Percentiles rank a stretch among this genome's conserved stretches.
Conservation (phyloP, 2,113 vertebrate species). For the Nesospiza acunhae region DNA sequence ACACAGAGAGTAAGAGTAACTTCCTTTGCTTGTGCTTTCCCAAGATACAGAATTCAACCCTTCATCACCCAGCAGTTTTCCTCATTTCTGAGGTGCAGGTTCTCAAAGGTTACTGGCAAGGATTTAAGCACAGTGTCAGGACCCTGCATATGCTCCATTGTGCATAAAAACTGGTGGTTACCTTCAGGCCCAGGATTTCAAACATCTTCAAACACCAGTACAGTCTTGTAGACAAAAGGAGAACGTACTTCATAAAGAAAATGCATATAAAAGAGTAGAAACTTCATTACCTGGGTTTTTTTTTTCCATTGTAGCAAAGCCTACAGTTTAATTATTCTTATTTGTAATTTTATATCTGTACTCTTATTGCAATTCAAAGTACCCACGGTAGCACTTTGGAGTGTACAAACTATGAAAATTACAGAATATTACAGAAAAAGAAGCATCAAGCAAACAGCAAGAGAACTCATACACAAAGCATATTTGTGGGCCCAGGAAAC, state of each 20-base stretch:
- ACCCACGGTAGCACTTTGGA: neutral
- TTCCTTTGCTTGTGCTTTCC: neutral
- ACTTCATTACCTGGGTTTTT: neutral
- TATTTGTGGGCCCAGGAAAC: neutral
- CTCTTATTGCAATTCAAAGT: neutral
- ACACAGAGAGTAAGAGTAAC: neutral
- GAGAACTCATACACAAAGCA: neutral
- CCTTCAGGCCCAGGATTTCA: neutral
- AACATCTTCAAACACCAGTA: neutral
- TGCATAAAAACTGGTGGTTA: neutral
- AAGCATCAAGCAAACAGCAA: neutral
- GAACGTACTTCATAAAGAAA: neutral
- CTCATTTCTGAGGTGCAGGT: neutral
- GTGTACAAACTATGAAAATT: neutral
- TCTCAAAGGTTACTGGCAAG: neutral
- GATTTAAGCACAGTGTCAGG: neutral
- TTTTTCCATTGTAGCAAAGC: neutral
- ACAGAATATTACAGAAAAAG: neutral
- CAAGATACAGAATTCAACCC: neutral
- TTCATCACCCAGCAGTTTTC: neutral
- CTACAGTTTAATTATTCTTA: neutral
- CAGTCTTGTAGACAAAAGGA: neutral
- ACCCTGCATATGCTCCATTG: neutral
- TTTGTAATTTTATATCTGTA: neutral
- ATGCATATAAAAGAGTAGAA: neutral